phyloP scores from a whole-genome alignment of 1,140 invertebrate genomes.

The Batillaria attramentaria region DNA sequence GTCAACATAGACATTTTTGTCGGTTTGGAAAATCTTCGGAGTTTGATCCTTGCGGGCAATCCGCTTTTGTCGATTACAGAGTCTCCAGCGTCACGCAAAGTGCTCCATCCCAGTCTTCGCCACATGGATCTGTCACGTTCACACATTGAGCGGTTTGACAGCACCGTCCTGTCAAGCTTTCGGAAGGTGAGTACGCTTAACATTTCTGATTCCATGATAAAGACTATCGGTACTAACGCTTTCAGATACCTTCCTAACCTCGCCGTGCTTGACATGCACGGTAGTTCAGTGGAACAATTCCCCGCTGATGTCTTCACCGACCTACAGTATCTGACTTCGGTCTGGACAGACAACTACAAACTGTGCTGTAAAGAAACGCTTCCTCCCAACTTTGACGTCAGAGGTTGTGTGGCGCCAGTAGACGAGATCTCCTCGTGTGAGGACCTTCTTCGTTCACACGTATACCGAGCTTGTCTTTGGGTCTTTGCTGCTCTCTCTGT shows the following conservation, averaged over 20 bases:
- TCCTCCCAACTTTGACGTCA: conserved; percentile 28
- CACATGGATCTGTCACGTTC: not conserved
- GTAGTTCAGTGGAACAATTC: conserved; percentile 37
- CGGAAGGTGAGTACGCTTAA: conserved; percentile 21
- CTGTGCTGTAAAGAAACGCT: conserved; percentile 49
- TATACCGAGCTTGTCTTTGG: conserved; percentile 54
- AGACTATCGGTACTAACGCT: conserved; percentile 23
- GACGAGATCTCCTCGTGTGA: conserved; percentile 53
- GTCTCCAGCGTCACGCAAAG: no score
- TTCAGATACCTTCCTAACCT: conserved; percentile 31
- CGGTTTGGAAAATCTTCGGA: not conserved
- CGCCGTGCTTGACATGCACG: conserved; percentile 37
- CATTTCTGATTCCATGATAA: conserved; percentile 33
- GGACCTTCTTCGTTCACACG: conserved; percentile 45
- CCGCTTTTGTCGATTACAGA: no score
- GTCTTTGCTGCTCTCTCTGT: conserved; percentile 47
- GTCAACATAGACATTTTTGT: not conserved
- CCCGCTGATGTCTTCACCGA: conserved; percentile 40
- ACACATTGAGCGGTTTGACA: not conserved
- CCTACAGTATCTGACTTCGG: conserved; percentile 18
- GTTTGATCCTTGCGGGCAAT: not conserved
- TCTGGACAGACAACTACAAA: conserved; percentile 44
- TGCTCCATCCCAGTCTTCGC: not conserved
- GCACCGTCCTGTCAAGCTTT: not conserved
- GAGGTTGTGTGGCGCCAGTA: conserved; percentile 43